A percentile compares a stretch with the other conserved stretches of the same genome.
Evolutionary conservation across 2,797 vertebrate genomes (phyloP).

Genomic region (Lacerta bilineata): DNA sequence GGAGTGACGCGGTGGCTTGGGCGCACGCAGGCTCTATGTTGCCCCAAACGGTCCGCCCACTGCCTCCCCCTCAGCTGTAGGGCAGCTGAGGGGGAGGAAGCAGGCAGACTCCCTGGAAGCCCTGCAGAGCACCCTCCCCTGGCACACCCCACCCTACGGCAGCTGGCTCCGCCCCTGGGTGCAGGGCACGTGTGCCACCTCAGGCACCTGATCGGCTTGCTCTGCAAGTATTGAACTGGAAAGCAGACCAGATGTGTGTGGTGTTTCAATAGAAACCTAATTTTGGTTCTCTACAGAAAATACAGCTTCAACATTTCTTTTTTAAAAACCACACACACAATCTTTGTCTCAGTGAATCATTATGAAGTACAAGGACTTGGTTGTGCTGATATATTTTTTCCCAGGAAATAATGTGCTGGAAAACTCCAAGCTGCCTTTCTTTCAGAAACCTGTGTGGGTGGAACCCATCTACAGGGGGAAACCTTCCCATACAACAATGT

Average conservation of each 20-base stretch:
- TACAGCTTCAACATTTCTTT: constrained; percentile 5
- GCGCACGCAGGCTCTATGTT: too few species aligned
- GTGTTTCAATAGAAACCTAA: constrained; percentile 31
- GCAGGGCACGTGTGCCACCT: too few species aligned
- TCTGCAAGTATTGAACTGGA: not conserved
- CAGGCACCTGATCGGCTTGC: too few species aligned
- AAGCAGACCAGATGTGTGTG: not conserved
- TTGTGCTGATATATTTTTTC: not conserved
- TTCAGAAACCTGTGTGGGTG: constrained; percentile 11
- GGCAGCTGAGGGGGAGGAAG: too few species aligned
- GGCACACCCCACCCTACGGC: too few species aligned
- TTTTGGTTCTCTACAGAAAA: constrained; percentile 19
- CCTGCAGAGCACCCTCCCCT: rapidly evolving
- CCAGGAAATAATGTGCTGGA: not conserved
- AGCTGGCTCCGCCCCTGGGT: too few species aligned
- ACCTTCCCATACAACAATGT: constrained; percentile 10
- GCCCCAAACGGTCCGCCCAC: too few species aligned
- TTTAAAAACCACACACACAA: not conserved
- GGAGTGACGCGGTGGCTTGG: too few species aligned
- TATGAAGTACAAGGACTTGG: not conserved
- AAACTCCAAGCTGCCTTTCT: not conserved
- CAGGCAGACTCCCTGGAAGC: too few species aligned
- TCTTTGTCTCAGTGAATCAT: constrained; percentile 37
- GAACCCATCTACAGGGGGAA: constrained; percentile 16
- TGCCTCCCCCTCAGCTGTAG: too few species aligned